Evolutionary conservation across 2,113 vertebrate species (phyloP).

Genomic region (Beaufortia kweichowensis): DNA sequence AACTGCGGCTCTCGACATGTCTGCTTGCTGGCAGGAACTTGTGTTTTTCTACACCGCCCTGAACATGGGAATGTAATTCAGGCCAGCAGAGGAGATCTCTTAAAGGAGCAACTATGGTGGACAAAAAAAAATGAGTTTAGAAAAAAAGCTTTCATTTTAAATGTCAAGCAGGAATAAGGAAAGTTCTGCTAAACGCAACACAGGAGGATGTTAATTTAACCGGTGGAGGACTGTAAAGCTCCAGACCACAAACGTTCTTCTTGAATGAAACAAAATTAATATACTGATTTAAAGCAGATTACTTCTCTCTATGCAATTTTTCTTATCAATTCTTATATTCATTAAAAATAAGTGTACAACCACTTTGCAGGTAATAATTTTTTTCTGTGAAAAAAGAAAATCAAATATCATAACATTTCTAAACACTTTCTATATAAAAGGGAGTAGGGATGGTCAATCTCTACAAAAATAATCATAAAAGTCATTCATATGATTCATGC

Average conservation of each 20-base stretch:
- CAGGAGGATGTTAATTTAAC: no score
- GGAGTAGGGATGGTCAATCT: no score
- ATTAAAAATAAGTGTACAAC: slow-evolving; percentile 24
- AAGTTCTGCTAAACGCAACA: no score
- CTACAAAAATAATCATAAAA: no score
- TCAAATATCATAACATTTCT: no score
- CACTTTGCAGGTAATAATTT: background rate
- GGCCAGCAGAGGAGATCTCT: slow-evolving; percentile 22
- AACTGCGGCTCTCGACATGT: slow-evolving; percentile 26
- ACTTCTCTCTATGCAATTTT: slow-evolving; percentile 39
- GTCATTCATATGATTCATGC: no score
- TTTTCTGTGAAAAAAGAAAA: no score
- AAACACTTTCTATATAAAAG: no score
- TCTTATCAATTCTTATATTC: slow-evolving; percentile 19
- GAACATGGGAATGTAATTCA: slow-evolving; percentile 46
- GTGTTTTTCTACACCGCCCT: slow-evolving; percentile 42
- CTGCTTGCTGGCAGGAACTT: slow-evolving; percentile 27
- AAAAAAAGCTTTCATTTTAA: background rate
- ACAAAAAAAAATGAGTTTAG: background rate
- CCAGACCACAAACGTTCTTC: slow-evolving; percentile 40
- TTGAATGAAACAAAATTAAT: slow-evolving; percentile 46
- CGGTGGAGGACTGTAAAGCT: no score
- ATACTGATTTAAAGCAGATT: slow-evolving; percentile 50
- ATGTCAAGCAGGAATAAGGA: background rate
- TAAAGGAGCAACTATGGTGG: slow-evolving; percentile 30